A percentile compares a stretch with the other conserved stretches of the same genome.
Evolutionary conservation across 2,113 vertebrate species (phyloP).

Genomic region (Engystomops pustulosus): DNA sequence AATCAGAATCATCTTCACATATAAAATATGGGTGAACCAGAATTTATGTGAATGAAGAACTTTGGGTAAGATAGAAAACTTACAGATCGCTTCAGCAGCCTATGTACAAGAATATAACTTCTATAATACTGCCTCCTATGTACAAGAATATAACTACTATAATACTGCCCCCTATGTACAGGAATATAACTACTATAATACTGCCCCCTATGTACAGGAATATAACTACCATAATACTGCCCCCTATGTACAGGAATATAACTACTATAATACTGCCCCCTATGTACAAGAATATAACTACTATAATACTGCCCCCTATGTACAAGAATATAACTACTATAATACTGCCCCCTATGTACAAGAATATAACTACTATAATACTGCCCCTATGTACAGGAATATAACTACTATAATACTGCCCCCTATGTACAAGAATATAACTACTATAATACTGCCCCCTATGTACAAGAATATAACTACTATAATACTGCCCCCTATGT

Average conservation of each 20-base stretch:
- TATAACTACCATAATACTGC: slow-evolving; percentile 17
- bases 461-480: slow-evolving; percentile 12
- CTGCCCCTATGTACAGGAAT: slow-evolving; percentile 4
- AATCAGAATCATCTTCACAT: too few relatives aligned
- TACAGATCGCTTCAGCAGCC: too few relatives aligned
- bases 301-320: slow-evolving; percentile 10
- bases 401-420: slow-evolving; percentile 20
- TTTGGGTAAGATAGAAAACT: too few relatives aligned
- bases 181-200: slow-evolving; percentile 16
- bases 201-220: slow-evolving; percentile 2
- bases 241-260: slow-evolving; percentile 8
- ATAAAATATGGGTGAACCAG: too few relatives aligned
- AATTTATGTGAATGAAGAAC: too few relatives aligned
- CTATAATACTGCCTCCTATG: background rate
- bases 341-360: slow-evolving; percentile 3
- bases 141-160: slow-evolving; percentile 21
- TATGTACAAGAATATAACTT: background rate
- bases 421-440: slow-evolving; percentile 15
- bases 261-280: slow-evolving; percentile 12
- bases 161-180: slow-evolving; percentile 10
- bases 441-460: slow-evolving; percentile 9
- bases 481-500: slow-evolving; percentile 6
- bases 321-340: slow-evolving; percentile 24
- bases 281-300: slow-evolving; percentile 11
- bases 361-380: slow-evolving; percentile 21